Base-by-base conservation (phyloP, 2,888 invertebrate species). In the Pyrrhosoma nymphula region DNA sequence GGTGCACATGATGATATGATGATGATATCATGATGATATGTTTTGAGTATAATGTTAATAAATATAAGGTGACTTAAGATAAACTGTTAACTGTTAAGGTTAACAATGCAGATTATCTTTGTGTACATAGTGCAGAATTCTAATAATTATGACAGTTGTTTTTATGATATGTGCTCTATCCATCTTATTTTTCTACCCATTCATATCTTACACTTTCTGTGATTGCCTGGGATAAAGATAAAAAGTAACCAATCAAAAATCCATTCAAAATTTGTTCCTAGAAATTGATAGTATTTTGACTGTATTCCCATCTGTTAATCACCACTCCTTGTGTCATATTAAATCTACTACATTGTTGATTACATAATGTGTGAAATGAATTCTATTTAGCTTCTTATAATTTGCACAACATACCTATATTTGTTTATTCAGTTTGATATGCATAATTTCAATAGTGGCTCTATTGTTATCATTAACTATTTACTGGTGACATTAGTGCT, bases 1-100 rank as follows among this genome's bases (percentile, higher is more conserved):
- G 93, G 55, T 93, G 93, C 93, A 69, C 69, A 60, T 60, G 60
- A 60, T 60, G 60, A 60, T 60, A 60, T 60, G 60, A 60, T 20
- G 60, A 60, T 20, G 60, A 60, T 60, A 60, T 60, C 60, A 60
- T 60, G 16, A 60, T 60, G 60, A 60, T 60, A 60, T 60, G 60
- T 69, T 93, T 93, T 93, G 93, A 93, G 69, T 75, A 93, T 93
- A 39, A 93, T 93, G 93, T 93, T 93, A 93, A 93, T 89, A 69
- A 93, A 93, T 93, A 93, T 93, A 69, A 93, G 47, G 93, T 93
- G 69, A 93, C 69, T 47, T 93, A 93, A 26, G 69, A 75, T 93
- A 93, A 93, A 91, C 35, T 60, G 91, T 63, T 91, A 60, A 23
- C 91, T 60, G 35, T 39, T 60, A 91, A 47, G 88, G 88, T 91